A percentile compares a stretch with the other conserved stretches of the same genome.
Conservation (phyloP, 2,113 vertebrate species). For the Callipepla squamata region DNA sequence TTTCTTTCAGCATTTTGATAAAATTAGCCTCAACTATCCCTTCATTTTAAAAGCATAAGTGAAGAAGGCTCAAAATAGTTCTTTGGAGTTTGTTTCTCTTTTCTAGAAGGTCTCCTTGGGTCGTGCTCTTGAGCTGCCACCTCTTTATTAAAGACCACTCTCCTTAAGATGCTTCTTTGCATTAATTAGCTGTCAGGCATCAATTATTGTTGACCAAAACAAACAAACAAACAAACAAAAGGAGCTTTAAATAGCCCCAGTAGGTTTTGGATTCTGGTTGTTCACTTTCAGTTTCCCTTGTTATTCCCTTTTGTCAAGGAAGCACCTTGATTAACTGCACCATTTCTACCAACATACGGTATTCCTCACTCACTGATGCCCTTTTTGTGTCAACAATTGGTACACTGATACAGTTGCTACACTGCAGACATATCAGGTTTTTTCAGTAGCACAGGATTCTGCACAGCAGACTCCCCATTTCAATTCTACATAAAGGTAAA, state of each 20-base stretch:
- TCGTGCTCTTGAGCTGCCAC: background rate
- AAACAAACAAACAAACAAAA: background rate
- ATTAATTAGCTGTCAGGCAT: background rate
- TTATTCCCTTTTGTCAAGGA: background rate
- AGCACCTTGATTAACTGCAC: background rate
- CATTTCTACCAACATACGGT: too few relatives aligned
- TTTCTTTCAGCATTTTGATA: fast-evolving
- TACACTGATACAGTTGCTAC: background rate
- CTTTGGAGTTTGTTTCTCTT: background rate
- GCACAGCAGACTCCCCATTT: background rate
- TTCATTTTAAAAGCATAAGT: background rate
- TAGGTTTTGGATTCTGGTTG: background rate
- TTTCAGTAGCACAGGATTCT: background rate
- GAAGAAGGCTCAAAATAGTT: background rate
- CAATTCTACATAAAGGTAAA: background rate
- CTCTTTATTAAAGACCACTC: background rate
- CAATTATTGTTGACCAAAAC: background rate
- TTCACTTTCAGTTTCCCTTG: background rate
- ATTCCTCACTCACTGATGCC: background rate
- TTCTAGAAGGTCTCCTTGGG: background rate
- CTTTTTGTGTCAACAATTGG: background rate
- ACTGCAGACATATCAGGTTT: background rate
- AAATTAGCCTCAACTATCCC: background rate
- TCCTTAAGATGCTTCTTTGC: background rate
- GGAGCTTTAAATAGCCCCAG: background rate